phyloP scores from a whole-genome alignment of 2,113 vertebrate species.

The Platichthys stellatus region DNA sequence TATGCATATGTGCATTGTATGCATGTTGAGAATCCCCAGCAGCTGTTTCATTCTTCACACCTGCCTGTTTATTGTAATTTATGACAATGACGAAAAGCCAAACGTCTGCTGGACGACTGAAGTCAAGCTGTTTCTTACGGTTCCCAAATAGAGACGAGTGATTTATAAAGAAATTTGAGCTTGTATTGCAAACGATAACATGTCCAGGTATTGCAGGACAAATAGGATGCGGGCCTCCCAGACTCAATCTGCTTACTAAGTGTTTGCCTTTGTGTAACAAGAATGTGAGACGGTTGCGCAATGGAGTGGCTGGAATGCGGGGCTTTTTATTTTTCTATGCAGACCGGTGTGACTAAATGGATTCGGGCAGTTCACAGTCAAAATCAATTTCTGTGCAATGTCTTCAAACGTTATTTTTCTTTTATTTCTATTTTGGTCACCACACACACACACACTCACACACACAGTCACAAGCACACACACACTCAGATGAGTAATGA shows the following conservation, averaged over 20 bases:
- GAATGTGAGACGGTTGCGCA: constrained; percentile 34
- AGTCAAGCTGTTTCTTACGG: constrained; percentile 24
- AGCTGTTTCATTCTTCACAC: constrained; percentile 38
- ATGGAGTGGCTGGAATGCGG: constrained; percentile 22
- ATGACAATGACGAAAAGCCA: constrained; percentile 12
- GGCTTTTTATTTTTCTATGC: constrained; percentile 16
- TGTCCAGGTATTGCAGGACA: constrained; percentile 43
- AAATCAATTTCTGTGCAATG: constrained; percentile 10
- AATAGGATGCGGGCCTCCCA: constrained; percentile 37
- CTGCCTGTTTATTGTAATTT: constrained; percentile 35
- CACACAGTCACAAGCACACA: neutral
- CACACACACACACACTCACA: neutral
- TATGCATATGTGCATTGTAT: constrained; percentile 7
- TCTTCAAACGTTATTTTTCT: constrained; percentile 11
- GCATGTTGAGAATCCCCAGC: constrained; percentile 1
- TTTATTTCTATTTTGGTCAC: constrained; percentile 10
- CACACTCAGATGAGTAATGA: constrained; percentile 60
- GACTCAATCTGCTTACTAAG: constrained; percentile 56
- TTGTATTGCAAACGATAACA: constrained; percentile 41
- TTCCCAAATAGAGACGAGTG: constrained; percentile 53
- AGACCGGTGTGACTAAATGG: constrained; percentile 26
- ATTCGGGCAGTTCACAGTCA: constrained; percentile 16
- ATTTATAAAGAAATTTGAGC: constrained; percentile 41
- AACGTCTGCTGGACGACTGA: neutral
- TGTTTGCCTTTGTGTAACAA: constrained; percentile 60